phyloP scores from a whole-genome alignment of 1,140 invertebrate genomes.

The Dufourea novaeangliae region DNA sequence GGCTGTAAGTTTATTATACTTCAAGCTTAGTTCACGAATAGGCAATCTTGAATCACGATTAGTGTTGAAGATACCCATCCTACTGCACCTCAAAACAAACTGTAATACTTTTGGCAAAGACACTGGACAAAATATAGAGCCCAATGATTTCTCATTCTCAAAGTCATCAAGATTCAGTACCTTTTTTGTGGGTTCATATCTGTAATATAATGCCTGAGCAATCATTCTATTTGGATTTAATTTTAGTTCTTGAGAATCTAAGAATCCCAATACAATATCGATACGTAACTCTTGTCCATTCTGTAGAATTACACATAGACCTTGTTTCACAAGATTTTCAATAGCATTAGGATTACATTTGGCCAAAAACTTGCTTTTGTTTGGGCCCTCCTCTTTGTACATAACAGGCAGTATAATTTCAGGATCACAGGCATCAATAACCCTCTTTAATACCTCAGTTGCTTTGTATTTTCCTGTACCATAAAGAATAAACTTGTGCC shows the following conservation, averaged over 20 bases:
- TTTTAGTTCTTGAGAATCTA: constrained; percentile 64
- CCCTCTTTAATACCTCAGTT: constrained; percentile 61
- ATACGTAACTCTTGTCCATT: constrained; percentile 65
- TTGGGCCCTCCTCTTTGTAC: constrained; percentile 68
- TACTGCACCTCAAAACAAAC: constrained; percentile 68
- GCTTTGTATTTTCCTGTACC: constrained; percentile 63
- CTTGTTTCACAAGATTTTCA: constrained; percentile 72
- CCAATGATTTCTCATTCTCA: constrained; percentile 71
- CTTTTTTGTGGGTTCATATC: constrained; percentile 72
- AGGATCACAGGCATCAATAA: constrained; percentile 70
- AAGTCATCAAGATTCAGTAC: constrained; percentile 75
- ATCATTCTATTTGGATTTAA: constrained; percentile 71
- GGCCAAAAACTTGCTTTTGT: constrained; percentile 72
- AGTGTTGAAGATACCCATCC: constrained; percentile 55
- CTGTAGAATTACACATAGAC: constrained; percentile 63
- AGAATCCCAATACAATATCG: constrained; percentile 76
- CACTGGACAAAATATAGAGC: constrained; percentile 75
- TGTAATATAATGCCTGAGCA: constrained; percentile 60
- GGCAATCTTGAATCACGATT: constrained; percentile 68
- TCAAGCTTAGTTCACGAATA: constrained; percentile 73
- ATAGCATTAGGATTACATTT: constrained; percentile 69
- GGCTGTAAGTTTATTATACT: constrained; percentile 69
- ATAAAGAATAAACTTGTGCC: constrained; percentile 80
- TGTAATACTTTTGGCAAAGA: constrained; percentile 72
- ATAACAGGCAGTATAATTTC: constrained; percentile 74